Conservation (phyloP, 1,140 invertebrate species). For the Monochamus saltuarius region DNA sequence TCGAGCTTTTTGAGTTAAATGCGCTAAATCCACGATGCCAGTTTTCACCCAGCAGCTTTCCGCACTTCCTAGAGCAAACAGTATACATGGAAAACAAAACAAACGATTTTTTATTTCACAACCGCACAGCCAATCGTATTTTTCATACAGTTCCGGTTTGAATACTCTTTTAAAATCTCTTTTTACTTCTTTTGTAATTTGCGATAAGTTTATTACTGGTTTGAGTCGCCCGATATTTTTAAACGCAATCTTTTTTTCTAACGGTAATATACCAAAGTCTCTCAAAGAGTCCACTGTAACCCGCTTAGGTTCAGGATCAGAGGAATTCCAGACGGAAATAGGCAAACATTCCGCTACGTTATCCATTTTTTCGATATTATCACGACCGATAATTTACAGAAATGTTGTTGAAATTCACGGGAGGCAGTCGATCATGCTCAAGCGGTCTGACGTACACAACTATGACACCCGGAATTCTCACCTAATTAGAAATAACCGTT, state of each 20-base stretch:
- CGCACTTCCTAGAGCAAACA: conserved; percentile 20
- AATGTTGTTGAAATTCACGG: too few relatives aligned
- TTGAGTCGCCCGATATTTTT: background rate
- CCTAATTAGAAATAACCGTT: too few relatives aligned
- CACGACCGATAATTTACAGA: too few relatives aligned
- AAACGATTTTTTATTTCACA: conserved; percentile 22
- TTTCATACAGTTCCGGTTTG: conserved; percentile 28
- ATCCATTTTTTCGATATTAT: too few relatives aligned
- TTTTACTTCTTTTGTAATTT: background rate
- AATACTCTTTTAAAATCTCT: conserved; percentile 15
- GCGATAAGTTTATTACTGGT: background rate
- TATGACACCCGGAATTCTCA: too few relatives aligned
- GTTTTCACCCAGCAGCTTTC: conserved; percentile 16
- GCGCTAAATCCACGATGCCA: conserved; percentile 25
- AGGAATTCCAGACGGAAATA: too few relatives aligned
- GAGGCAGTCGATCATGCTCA: too few relatives aligned
- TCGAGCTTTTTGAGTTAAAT: conserved; percentile 26
- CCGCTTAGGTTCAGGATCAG: too few relatives aligned
- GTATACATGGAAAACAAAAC: conserved; percentile 31
- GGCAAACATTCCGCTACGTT: too few relatives aligned
- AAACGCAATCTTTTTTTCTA: background rate
- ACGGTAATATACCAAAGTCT: too few relatives aligned
- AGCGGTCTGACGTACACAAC: too few relatives aligned
- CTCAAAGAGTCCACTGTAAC: too few relatives aligned
- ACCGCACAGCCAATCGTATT: conserved; percentile 31